These are phyloP conservation scores for Synanthedon tipuliformis DNA, from an alignment of 2,888 invertebrate genomes.

Conservation along the genomic window DNA sequence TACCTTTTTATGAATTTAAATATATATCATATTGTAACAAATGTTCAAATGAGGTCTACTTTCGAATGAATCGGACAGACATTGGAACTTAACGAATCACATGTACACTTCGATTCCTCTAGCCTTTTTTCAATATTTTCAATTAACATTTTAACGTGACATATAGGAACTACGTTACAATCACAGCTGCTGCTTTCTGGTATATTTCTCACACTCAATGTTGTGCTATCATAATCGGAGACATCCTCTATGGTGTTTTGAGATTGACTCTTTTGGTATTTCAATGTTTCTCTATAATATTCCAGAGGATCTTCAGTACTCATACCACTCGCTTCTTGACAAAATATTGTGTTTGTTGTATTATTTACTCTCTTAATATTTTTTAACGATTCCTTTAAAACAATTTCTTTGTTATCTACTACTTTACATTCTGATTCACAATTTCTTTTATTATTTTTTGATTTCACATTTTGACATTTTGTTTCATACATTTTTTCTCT, in stretches of 20 bases:
- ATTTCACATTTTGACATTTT: background rate
- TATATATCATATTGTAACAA: too few relatives aligned
- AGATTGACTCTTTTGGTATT: background rate
- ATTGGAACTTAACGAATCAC: constrained; percentile 40
- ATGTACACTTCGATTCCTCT: constrained; percentile 39
- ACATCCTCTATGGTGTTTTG: background rate
- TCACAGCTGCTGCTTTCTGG: constrained; percentile 22
- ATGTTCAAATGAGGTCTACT: background rate
- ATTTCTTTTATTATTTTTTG: constrained; percentile 2
- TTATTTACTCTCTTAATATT: constrained; percentile 11
- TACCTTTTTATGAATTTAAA: too few relatives aligned
- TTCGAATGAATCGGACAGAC: constrained; percentile 46
- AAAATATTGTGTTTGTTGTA: constrained; percentile 19
- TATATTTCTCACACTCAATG: constrained; percentile 7
- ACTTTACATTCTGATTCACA: constrained; percentile 14
- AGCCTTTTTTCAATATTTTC: constrained; percentile 49
- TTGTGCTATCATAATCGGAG: background rate
- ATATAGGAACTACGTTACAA: constrained; percentile 50
- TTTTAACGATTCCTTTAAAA: constrained; percentile 21
- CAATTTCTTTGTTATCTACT: constrained; percentile 16
- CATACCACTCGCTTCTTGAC: constrained; percentile 11
- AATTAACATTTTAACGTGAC: constrained; percentile 59
- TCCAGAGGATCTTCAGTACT: constrained; percentile 13
- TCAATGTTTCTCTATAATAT: constrained; percentile 17
- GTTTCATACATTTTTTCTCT: too few relatives aligned